Conservation (phyloP, 2,113 vertebrate genomes). For the human (Homo sapiens) region DNA sequence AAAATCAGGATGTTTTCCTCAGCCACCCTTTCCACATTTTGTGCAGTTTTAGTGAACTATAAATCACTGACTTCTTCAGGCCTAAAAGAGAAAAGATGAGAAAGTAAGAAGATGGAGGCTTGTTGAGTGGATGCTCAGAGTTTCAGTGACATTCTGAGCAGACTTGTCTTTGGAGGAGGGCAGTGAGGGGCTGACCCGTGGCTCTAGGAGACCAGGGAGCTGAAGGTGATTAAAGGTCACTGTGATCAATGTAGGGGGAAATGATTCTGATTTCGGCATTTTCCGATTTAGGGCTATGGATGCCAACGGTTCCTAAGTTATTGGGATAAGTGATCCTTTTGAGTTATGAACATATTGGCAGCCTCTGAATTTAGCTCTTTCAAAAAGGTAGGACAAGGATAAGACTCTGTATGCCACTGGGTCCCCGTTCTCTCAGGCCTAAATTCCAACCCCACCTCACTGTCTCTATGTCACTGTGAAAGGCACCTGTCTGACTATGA, state of each 20-base stretch:
- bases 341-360: neutral
- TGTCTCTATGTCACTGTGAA: neutral
- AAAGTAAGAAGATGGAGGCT: neutral
- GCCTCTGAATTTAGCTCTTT: neutral
- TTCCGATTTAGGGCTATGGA: neutral
- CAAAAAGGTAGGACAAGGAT: neutral
- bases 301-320: neutral
- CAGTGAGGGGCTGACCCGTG: neutral
- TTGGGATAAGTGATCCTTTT: neutral
- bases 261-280: neutral
- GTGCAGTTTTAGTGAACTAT: conserved; percentile 92
- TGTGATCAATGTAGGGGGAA: accelerated
- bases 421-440: neutral
- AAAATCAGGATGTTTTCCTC: conserved; percentile 84
- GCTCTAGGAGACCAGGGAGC: neutral
- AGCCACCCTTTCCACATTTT: conserved; percentile 96
- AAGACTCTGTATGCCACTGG: neutral
- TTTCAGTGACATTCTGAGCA: accelerated
- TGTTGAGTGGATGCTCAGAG: neutral
- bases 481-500: neutral
- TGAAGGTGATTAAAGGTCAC: neutral
- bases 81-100: conserved; percentile 82
- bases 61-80: conserved; percentile 90
- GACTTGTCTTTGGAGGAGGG: neutral
- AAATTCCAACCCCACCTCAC: neutral